Conservation (phyloP, 2,888 invertebrate species). For the Leucania comma region DNA sequence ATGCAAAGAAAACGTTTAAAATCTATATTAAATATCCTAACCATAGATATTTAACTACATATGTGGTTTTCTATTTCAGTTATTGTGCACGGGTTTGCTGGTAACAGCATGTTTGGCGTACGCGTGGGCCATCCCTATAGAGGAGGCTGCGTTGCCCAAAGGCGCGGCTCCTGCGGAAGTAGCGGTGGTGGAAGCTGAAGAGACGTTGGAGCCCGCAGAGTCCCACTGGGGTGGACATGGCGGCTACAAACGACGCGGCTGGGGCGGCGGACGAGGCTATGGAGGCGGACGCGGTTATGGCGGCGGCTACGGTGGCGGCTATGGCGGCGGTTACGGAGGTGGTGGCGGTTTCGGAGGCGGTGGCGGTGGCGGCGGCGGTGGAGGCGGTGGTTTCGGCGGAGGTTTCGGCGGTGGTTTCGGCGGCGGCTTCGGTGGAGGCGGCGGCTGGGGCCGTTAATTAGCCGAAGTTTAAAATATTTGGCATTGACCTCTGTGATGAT, state of each 20-base stretch:
- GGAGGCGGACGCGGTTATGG: slow-evolving; percentile 40
- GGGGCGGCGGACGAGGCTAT: slow-evolving; percentile 55
- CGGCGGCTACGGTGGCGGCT: slow-evolving; percentile 39
- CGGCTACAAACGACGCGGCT: slow-evolving; percentile 22
- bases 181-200: slow-evolving; percentile 48
- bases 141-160: slow-evolving; percentile 62
- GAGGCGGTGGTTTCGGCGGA: slow-evolving; percentile 49
- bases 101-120: slow-evolving; percentile 76
- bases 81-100: slow-evolving; percentile 71
- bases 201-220: slow-evolving; percentile 56
- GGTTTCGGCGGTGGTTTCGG: slow-evolving; percentile 53
- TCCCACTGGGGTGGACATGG: slow-evolving; percentile 41
- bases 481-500: slow-evolving; percentile 62
- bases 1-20: too few species aligned
- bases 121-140: slow-evolving; percentile 71
- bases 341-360: slow-evolving; percentile 49
- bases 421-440: slow-evolving; percentile 38
- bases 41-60: background rate
- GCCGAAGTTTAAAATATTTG: slow-evolving; percentile 15
- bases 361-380: slow-evolving; percentile 5
- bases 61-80: slow-evolving; percentile 62
- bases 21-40: too few species aligned
- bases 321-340: slow-evolving; percentile 54
- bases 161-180: slow-evolving; percentile 21
- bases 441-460: slow-evolving; percentile 44